These are phyloP conservation scores for Hyperoodon ampullatus DNA, from an alignment of 2,113 vertebrate genomes.

Conservation along the genomic window DNA sequence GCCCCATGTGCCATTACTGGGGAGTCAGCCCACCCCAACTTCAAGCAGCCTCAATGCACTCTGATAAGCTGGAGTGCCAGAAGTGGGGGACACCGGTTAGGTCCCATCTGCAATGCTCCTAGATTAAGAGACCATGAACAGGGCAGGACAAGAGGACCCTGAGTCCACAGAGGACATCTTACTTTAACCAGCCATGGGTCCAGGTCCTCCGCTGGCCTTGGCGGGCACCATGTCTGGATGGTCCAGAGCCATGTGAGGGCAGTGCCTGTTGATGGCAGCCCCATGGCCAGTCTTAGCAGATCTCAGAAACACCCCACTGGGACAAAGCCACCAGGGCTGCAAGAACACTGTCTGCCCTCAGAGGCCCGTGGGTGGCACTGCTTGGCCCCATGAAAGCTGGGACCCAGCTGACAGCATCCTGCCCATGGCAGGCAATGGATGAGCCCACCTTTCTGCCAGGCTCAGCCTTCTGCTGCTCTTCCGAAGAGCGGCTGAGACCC, in stretches of 20 bases:
- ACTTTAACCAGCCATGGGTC: accelerated
- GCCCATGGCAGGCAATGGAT: accelerated
- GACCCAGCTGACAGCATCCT: not conserved
- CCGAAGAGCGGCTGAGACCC: accelerated
- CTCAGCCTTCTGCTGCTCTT: not conserved
- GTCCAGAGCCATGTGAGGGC: not conserved
- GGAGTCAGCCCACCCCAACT: not conserved
- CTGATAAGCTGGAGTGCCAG: not conserved
- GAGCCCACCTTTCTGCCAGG: accelerated
- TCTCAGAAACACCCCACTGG: not conserved
- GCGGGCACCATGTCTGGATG: accelerated
- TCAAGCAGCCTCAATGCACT: not conserved
- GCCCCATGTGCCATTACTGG: not conserved
- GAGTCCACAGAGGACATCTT: not conserved
- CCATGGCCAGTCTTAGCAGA: not conserved
- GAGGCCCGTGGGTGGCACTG: no score
- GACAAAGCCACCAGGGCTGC: not conserved
- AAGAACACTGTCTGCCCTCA: not conserved
- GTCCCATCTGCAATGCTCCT: not conserved
- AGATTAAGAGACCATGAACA: not conserved
- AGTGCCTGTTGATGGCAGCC: not conserved
- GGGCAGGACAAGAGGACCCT: not conserved
- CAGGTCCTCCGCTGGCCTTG: not conserved
- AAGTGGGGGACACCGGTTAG: no score
- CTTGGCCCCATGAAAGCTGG: not conserved